phyloP scores from a whole-genome alignment of 2,113 vertebrate genomes.

The Piaya cayana region DNA sequence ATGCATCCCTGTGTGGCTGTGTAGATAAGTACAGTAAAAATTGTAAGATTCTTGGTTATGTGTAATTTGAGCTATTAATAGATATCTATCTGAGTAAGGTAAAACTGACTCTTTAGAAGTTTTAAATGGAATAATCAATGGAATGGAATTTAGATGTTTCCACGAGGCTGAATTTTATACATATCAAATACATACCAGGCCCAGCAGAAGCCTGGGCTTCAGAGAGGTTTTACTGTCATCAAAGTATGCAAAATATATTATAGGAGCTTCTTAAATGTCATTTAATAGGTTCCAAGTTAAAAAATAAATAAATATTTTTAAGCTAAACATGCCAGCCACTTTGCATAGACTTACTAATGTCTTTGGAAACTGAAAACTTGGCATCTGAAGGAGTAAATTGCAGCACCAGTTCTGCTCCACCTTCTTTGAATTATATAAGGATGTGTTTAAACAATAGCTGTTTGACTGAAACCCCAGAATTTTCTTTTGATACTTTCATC shows the following conservation, averaged over 20 bases:
- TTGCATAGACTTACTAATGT: background rate
- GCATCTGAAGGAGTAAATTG: background rate
- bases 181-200: background rate
- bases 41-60: background rate
- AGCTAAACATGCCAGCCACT: background rate
- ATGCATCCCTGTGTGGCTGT: background rate
- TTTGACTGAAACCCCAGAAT: background rate
- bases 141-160: too few species aligned
- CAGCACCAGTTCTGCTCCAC: background rate
- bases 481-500: background rate
- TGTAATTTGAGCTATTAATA: background rate
- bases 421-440: background rate
- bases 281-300: background rate
- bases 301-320: background rate
- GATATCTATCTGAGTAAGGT: background rate
- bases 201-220: background rate
- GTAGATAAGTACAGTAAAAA: background rate
- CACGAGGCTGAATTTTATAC: too few species aligned
- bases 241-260: background rate
- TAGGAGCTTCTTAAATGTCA: background rate
- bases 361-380: background rate
- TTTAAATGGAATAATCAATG: background rate
- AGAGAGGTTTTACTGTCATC: background rate
- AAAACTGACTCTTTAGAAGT: background rate
- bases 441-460: background rate